phyloP scores from a whole-genome alignment of 2,888 invertebrate species.

The Isotomurus palustris region DNA sequence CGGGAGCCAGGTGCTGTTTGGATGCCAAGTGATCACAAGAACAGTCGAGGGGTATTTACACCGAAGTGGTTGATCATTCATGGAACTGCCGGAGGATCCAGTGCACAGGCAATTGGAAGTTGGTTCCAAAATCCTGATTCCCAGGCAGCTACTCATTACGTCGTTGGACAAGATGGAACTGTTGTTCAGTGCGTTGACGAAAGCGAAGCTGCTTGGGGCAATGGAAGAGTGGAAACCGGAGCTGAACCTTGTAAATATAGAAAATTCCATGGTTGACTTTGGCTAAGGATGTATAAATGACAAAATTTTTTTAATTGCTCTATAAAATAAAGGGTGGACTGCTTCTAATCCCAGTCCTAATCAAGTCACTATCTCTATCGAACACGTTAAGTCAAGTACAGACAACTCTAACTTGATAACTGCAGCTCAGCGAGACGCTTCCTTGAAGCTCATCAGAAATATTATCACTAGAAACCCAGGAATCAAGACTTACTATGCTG shows the following conservation, averaged over 20 bases:
- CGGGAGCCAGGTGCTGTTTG: slow-evolving; percentile 29
- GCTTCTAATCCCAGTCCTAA: slow-evolving; percentile 17
- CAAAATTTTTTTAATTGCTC: not conserved
- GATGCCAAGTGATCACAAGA: slow-evolving; percentile 29
- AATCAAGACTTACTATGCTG: slow-evolving; percentile 30
- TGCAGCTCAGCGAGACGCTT: slow-evolving; percentile 26
- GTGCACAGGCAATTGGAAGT: slow-evolving; percentile 22
- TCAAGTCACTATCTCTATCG: slow-evolving; percentile 35
- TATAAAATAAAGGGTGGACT: slow-evolving; percentile 31
- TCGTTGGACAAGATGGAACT: slow-evolving; percentile 34
- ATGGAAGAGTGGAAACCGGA: slow-evolving; percentile 38
- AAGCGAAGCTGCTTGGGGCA: slow-evolving; percentile 35
- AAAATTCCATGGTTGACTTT: not conserved
- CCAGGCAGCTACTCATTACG: slow-evolving; percentile 33
- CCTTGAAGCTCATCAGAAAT: slow-evolving; percentile 31
- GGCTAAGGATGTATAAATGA: not conserved
- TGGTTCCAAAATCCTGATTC: slow-evolving; percentile 32
- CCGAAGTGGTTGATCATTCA: slow-evolving; percentile 18
- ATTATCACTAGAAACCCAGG: slow-evolving; percentile 33
- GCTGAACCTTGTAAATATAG: slow-evolving; percentile 33
- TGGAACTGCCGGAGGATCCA: slow-evolving; percentile 34
- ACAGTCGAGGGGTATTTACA: slow-evolving; percentile 20
- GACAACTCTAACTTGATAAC: slow-evolving; percentile 39
- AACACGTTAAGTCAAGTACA: slow-evolving; percentile 9
- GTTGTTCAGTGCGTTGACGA: slow-evolving; percentile 37